A percentile compares a stretch with the other conserved stretches of the same genome.
These are phyloP conservation scores for Alethe diademata DNA, from an alignment of 2,113 vertebrate species.

Conservation along the genomic window DNA sequence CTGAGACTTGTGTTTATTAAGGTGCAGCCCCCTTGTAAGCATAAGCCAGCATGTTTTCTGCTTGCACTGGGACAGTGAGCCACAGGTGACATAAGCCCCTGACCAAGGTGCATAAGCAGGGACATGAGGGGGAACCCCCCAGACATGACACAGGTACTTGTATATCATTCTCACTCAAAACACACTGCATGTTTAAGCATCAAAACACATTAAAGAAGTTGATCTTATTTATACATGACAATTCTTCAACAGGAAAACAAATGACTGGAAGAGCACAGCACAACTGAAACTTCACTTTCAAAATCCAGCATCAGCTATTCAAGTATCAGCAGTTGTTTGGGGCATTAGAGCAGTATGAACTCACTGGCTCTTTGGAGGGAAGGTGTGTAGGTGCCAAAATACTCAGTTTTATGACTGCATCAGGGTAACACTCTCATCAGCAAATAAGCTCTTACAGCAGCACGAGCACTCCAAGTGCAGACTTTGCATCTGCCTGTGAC, in stretches of 20 bases:
- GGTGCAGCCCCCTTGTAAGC: background rate
- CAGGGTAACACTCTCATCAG: background rate
- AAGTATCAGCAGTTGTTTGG: background rate
- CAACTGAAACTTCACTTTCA: background rate
- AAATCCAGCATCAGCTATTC: background rate
- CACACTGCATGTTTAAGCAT: background rate
- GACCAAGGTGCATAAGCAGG: background rate
- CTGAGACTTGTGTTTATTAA: background rate
- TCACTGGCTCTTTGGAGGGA: background rate
- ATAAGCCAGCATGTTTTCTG: background rate
- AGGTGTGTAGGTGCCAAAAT: background rate
- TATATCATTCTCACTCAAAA: background rate
- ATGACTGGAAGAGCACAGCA: background rate
- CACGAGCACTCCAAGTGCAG: background rate
- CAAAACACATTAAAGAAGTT: background rate
- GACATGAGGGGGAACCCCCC: background rate
- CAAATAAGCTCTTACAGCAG: background rate
- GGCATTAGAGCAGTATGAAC: background rate
- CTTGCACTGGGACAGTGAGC: background rate
- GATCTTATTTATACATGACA: background rate
- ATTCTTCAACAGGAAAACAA: background rate
- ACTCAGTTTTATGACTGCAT: background rate
- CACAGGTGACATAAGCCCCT: accelerated
- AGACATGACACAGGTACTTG: background rate
- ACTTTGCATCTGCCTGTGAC: background rate